Evolutionary conservation across 2,113 vertebrate species (phyloP).

Genomic region (Hippolais icterina): DNA sequence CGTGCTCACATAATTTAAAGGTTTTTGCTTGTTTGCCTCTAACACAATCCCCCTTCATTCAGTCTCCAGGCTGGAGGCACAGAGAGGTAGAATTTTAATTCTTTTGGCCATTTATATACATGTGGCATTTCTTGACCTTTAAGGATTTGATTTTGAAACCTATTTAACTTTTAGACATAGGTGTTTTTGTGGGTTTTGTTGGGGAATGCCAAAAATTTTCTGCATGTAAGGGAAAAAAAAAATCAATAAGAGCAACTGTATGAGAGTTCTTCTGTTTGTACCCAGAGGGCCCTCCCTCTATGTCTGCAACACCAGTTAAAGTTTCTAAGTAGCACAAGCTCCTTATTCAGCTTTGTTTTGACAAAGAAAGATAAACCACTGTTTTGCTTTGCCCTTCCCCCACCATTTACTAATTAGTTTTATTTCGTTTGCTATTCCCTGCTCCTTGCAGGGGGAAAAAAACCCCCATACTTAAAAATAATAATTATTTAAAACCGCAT

Average conservation of each 20-base stretch:
- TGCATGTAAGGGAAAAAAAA: background rate
- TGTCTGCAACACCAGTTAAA: background rate
- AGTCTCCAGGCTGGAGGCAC: background rate
- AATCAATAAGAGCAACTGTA: background rate
- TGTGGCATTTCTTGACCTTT: constrained; percentile 45
- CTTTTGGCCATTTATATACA: constrained; percentile 5
- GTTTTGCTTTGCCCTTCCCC: constrained; percentile 25
- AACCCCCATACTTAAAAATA: accelerated
- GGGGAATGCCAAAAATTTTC: constrained; percentile 53
- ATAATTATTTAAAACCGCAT: background rate
- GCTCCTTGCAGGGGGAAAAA: background rate
- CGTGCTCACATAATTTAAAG: background rate
- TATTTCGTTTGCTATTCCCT: background rate
- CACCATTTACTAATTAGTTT: background rate
- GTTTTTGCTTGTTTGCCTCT: background rate
- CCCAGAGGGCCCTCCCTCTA: background rate
- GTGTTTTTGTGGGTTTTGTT: constrained; percentile 55
- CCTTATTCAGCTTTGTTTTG: constrained; percentile 65
- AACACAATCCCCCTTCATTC: background rate
- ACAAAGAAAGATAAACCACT: constrained; percentile 59
- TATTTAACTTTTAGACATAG: constrained; percentile 34
- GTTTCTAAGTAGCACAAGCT: constrained; percentile 40
- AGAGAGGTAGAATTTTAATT: constrained; percentile 21
- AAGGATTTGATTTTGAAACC: constrained; percentile 20
- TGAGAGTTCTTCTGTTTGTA: constrained; percentile 19